Evolutionary conservation across 2,888 invertebrate species (phyloP), one percentile per base, ranked within the genome.

Genomic region (Zootermopsis nevadensis): DNA sequence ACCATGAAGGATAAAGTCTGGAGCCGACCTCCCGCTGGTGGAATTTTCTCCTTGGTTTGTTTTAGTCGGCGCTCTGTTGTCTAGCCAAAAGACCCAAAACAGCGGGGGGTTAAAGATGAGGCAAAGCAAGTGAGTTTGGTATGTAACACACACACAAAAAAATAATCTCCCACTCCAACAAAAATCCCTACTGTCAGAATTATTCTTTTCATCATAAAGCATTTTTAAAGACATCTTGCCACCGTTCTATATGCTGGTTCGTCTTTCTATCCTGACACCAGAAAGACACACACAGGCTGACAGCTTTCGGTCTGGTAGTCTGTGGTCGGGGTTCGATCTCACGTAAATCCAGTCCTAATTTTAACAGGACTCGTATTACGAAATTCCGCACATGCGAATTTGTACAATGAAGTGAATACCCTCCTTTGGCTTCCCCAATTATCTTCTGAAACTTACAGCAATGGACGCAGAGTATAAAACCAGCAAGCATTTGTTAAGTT

Each of bases 31-130:
- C 79, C 79, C 38, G 79, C 79, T 79, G 74, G 79, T 79, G 79
- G 66, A 79, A 79, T 79, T 79, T 79, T 79, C 79, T 66, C 79
- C 79, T 79, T 79, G 79, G 66, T 66, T 79, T 79, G 79, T 79
- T 60, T 79, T 79, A 79, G 79, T 33, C 79, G 79, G 79, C 79
- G 66, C 79, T 31, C 60, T 27, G 53, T 77, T 55, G 77, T 53
- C 77, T 77, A 48, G 77, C 53, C 66, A 79, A 76, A 60, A 79
- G 79, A 79, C 79, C 79, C 79, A 35, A 79, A 79, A 66, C 79
- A 79, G 79, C 79, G 66, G 79, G 79, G 55, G 60, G 79, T 79
- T 79, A 79, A 79, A 79, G 79, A 79, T 66, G 79, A 48, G 76
- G 38, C 76, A 38, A 12, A 76, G 31, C 38, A 76, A 48, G 27